Evolutionary conservation across 2,113 vertebrate genomes (phyloP).

Genomic region (Carassius carassius): DNA sequence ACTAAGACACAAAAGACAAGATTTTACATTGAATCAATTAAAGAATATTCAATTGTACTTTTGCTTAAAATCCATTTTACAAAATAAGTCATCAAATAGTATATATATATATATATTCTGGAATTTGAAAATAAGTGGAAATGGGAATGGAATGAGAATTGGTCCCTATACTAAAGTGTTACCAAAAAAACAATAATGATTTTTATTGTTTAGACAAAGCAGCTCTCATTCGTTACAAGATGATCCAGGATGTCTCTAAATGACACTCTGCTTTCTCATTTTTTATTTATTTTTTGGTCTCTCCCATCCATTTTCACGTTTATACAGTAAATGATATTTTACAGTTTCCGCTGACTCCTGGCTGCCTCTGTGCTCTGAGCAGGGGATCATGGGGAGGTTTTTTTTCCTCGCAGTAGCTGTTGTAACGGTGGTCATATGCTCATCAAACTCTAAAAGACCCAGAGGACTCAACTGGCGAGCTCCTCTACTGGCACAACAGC

Average conservation of each 20-base stretch:
- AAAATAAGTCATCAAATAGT: too few species aligned
- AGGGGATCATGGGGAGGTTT: conserved; percentile 41
- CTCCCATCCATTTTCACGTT: not conserved
- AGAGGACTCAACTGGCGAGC: conserved; percentile 56
- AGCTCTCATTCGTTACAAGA: not conserved
- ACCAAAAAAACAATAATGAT: not conserved
- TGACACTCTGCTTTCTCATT: not conserved
- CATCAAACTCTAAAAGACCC: conserved; percentile 69
- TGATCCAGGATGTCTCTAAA: not conserved
- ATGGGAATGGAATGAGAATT: too few species aligned
- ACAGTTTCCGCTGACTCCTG: conserved; percentile 64
- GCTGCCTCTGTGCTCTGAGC: conserved; percentile 45
- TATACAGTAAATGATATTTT: conserved; percentile 65
- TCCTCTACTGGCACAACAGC: conserved; percentile 70
- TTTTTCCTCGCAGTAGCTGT: conserved; percentile 29
- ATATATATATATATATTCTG: not conserved
- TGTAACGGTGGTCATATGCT: conserved; percentile 54
- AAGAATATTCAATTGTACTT: too few species aligned
- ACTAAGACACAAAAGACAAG: too few species aligned
- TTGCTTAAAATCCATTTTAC: too few species aligned
- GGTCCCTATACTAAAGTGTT: not conserved
- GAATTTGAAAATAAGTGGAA: too few species aligned
- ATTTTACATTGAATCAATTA: too few species aligned
- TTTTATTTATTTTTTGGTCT: not conserved
- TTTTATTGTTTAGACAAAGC: not conserved